These are phyloP conservation scores for Nothoprocta pentlandii DNA, from an alignment of 2,113 vertebrate species.

Conservation along the genomic window DNA sequence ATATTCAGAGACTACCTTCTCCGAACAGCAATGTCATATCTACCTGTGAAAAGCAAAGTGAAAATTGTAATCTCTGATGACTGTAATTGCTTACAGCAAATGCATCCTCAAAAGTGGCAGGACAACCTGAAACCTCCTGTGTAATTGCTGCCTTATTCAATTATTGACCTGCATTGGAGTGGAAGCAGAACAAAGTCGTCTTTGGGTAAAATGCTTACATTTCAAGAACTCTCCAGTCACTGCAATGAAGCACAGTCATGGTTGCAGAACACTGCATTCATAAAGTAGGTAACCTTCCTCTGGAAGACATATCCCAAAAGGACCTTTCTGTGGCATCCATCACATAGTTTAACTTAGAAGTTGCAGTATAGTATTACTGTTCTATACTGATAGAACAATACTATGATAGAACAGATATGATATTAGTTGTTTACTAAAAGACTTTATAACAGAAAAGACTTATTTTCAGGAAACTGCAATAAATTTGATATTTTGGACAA, in stretches of 20 bases:
- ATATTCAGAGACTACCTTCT: constrained; percentile 29
- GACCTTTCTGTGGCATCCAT: neutral
- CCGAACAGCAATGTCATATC: neutral
- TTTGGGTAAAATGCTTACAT: neutral
- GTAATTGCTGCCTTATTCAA: neutral
- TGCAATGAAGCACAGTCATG: neutral
- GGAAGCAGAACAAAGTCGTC: neutral
- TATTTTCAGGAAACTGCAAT: neutral
- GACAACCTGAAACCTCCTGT: neutral
- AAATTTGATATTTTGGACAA: neutral
- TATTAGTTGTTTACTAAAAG: neutral
- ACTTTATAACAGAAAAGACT: neutral
- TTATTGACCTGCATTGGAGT: neutral
- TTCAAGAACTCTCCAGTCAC: neutral
- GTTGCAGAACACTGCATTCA: neutral
- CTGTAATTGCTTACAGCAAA: constrained; percentile 24
- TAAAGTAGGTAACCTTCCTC: neutral
- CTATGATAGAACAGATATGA: too few species aligned
- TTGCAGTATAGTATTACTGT: neutral
- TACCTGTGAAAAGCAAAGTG: constrained; percentile 46
- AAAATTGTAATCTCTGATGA: constrained; percentile 17
- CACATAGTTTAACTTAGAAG: neutral
- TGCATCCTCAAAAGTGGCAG: neutral
- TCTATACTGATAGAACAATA: neutral
- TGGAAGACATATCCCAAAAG: neutral